These are phyloP conservation scores for Nomada goodeniana DNA, from an alignment of 2,888 invertebrate species.

Conservation along the genomic window DNA sequence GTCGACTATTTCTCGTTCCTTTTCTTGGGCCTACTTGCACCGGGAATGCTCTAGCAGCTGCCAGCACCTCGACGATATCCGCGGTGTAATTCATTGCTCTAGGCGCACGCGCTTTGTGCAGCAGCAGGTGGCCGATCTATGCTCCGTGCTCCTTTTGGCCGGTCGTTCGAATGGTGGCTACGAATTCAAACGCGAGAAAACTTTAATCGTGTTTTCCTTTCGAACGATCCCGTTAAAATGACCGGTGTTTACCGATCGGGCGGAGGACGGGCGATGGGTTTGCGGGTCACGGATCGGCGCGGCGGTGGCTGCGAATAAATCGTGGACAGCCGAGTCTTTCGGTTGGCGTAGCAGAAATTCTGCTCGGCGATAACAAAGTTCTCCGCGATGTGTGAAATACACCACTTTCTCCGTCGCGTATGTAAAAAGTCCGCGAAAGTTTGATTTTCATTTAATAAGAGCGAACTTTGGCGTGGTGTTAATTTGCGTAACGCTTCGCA, in stretches of 20 bases:
- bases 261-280: background rate
- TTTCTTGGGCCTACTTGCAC: background rate
- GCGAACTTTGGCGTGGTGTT: conserved; percentile 24
- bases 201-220: conserved; percentile 5
- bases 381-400: too few relatives aligned
- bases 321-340: background rate
- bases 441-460: background rate
- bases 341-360: too few relatives aligned
- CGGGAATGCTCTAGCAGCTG: conserved; percentile 55
- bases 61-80: conserved; percentile 54
- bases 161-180: conserved; percentile 20
- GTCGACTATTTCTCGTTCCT: conserved; percentile 10
- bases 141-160: conserved; percentile 3
- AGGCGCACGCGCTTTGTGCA: conserved; percentile 48
- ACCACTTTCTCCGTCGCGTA: background rate
- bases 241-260: background rate
- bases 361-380: background rate
- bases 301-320: background rate
- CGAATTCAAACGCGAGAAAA: conserved; percentile 21
- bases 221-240: background rate
- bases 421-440: background rate
- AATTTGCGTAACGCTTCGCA: conserved; percentile 52
- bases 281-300: background rate
- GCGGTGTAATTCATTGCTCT: conserved; percentile 64
- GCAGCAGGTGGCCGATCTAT: conserved; percentile 63